phyloP scores from a whole-genome alignment of 2,797 vertebrate genomes.

The Erethizon dorsatum region DNA sequence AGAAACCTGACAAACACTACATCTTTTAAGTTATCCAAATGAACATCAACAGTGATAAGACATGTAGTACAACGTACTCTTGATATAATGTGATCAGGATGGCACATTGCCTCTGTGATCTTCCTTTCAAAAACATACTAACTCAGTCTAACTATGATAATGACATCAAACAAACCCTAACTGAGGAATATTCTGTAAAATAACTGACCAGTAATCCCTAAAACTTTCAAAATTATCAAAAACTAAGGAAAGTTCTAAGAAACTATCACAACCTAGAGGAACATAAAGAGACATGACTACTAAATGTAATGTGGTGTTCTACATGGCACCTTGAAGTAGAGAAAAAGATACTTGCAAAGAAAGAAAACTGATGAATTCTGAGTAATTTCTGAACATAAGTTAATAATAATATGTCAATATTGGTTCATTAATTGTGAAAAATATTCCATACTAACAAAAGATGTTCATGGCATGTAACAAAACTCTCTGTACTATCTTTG shows the following conservation, averaged over 20 bases:
- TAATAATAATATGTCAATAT: conserved; percentile 19
- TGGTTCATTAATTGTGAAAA: background rate
- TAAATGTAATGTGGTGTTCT: background rate
- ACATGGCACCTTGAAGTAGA: background rate
- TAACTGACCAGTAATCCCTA: background rate
- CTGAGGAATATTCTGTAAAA: background rate
- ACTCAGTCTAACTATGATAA: background rate
- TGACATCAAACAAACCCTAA: background rate
- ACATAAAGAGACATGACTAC: background rate
- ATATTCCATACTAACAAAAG: background rate
- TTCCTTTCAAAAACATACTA: background rate
- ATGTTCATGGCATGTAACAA: background rate
- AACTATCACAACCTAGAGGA: background rate
- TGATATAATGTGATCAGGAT: background rate
- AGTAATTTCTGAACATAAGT: background rate
- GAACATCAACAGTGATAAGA: background rate
- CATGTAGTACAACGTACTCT: background rate
- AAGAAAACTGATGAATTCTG: background rate
- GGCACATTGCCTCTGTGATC: background rate
- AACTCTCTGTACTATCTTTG: background rate
- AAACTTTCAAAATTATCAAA: background rate
- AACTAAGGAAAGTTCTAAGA: background rate
- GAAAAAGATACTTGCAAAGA: background rate
- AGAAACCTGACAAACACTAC: background rate
- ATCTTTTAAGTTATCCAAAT: background rate